Evolutionary conservation across 2,888 invertebrate species (phyloP).

Genomic region (Pristionchus exspectatus): DNA sequence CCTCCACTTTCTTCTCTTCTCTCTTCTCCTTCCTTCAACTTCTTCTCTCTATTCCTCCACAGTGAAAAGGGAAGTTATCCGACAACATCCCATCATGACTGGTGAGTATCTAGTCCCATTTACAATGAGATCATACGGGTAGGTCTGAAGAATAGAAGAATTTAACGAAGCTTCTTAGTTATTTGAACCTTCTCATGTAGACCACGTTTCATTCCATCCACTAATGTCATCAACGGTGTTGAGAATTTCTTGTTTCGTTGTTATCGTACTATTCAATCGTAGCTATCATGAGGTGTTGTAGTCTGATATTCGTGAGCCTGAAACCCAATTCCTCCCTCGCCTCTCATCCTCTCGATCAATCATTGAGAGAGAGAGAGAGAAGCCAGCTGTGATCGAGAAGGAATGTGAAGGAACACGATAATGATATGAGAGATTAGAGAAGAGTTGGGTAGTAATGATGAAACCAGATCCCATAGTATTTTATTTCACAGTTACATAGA

Average conservation of each 20-base stretch:
- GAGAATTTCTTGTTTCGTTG: neutral
- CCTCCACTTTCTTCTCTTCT: neutral
- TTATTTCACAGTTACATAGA: too few species aligned
- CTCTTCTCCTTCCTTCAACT: neutral
- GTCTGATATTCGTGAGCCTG: constrained; percentile 4
- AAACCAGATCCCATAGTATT: neutral
- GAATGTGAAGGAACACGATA: constrained; percentile 23
- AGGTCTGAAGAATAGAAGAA: neutral
- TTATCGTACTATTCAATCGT: neutral
- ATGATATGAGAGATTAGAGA: neutral
- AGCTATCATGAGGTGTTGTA: neutral
- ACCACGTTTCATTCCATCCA: neutral
- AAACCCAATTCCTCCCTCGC: neutral
- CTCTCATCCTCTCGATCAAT: constrained; percentile 29
- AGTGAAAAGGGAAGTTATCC: neutral
- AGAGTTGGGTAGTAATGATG: neutral
- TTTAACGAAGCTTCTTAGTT: neutral
- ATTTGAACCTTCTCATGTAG: neutral
- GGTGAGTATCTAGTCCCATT: neutral
- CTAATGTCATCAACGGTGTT: neutral
- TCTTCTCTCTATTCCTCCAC: constrained; percentile 25
- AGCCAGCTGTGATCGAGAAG: constrained; percentile 44
- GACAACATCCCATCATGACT: constrained; percentile 34
- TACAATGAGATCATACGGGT: neutral
- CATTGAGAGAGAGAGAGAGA: constrained; percentile 24